A percentile compares a stretch with the other conserved stretches of the same genome.
phyloP scores from a whole-genome alignment of 2,888 invertebrate genomes.

The Lucinisca nassula region DNA sequence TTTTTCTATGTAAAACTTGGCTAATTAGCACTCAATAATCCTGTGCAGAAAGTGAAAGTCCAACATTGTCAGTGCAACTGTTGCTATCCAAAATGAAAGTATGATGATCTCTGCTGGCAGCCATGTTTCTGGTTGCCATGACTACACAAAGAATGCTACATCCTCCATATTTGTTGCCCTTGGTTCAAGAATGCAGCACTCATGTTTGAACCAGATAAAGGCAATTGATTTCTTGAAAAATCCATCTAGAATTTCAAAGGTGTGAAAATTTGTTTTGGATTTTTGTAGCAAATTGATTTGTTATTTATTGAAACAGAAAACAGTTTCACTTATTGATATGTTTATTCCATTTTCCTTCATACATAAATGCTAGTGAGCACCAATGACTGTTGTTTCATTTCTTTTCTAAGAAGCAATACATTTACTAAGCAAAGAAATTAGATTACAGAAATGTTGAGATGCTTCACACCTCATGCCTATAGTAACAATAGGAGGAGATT shows the following conservation, averaged over 20 bases:
- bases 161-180: conserved; percentile 71
- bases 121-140: conserved; percentile 67
- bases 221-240: conserved; percentile 13
- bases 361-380: too few species aligned
- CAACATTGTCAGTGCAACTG: conserved; percentile 3
- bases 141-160: conserved; percentile 63
- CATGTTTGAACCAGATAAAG: conserved; percentile 12
- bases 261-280: background rate
- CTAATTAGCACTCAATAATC: background rate
- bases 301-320: background rate
- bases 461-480: background rate
- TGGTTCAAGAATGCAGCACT: conserved; percentile 12
- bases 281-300: background rate
- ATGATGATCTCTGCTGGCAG: conserved; percentile 49
- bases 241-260: conserved; percentile 8
- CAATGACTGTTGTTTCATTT: too few species aligned
- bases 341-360: background rate
- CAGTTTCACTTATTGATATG: background rate
- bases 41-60: background rate
- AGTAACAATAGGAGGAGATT: background rate
- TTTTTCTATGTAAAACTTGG: background rate
- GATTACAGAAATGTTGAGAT: background rate
- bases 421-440: too few species aligned
- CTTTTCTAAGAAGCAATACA: too few species aligned
- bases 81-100: conserved; percentile 58